A percentile compares a stretch with the other conserved stretches of the same genome.
These are phyloP conservation scores for Pollenia amentaria DNA, from an alignment of 2,888 invertebrate species.

Conservation along the genomic window DNA sequence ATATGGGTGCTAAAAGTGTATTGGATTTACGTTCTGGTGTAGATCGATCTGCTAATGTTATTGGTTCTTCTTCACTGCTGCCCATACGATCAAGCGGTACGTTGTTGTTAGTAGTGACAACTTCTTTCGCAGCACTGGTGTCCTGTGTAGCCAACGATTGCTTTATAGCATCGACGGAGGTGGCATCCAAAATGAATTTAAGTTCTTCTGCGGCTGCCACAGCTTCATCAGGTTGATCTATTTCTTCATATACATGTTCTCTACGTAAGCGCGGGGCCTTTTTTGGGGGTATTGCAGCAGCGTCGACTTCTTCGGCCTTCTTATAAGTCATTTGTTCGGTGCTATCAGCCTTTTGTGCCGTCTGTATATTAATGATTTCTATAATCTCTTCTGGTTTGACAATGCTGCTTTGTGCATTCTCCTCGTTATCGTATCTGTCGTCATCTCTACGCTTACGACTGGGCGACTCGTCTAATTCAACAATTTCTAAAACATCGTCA, in stretches of 20 bases:
- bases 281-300: slow-evolving; percentile 77
- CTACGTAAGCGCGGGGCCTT: slow-evolving; percentile 85
- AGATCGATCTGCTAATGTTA: slow-evolving; percentile 70
- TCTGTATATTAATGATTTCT: slow-evolving; percentile 77
- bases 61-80: slow-evolving; percentile 83
- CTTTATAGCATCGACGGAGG: slow-evolving; percentile 81
- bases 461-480: slow-evolving; percentile 84
- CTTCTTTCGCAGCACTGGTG: slow-evolving; percentile 85
- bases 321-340: slow-evolving; percentile 77
- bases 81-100: slow-evolving; percentile 84
- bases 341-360: not conserved
- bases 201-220: slow-evolving; percentile 71
- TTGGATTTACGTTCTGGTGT: slow-evolving; percentile 66
- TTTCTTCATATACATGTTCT: slow-evolving; percentile 88
- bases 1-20: slow-evolving; percentile 82
- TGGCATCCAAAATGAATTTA: slow-evolving; percentile 79
- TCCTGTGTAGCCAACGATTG: slow-evolving; percentile 82
- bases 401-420: slow-evolving; percentile 75
- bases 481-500: slow-evolving; percentile 84
- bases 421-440: slow-evolving; percentile 50
- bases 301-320: slow-evolving; percentile 58
- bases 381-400: slow-evolving; percentile 84
- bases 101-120: slow-evolving; percentile 84
- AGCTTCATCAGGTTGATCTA: slow-evolving; percentile 82
- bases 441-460: slow-evolving; percentile 81